Base-by-base conservation (phyloP, 2,888 invertebrate genomes). In the Cetonia aurata region DNA sequence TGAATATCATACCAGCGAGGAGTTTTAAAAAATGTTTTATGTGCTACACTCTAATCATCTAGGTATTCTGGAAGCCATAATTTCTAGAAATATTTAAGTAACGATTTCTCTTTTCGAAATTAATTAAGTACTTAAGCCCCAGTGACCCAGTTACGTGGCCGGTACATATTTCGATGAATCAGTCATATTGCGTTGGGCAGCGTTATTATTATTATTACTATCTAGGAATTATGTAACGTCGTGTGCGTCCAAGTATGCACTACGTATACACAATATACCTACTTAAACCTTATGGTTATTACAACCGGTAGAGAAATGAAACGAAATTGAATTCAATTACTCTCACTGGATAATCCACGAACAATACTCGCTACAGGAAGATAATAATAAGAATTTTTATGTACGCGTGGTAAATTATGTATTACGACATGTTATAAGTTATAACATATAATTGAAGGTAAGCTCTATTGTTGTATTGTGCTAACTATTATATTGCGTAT, bases 101-200 rank as follows among this genome's bases (percentile, higher is more conserved):
- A 17, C 55, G 55, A 56, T 56, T 56, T 56, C 55, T 56, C 55
- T 56, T 56, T 56, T 56, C n/a, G 33, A 56, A 37, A 56, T 56
- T 56, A 56, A 56, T 56, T 56, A 56, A 56, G 33, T 13, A 56
- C 33, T 8, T 13, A 56, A 56, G 55, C 31, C 55, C 55, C 33
- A n/a, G 6, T 56, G 55, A 56, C 55, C 55, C 33, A 56, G 31
- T 56, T 56, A 33, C 55, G 37, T 33, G 37, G 12, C 15, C 13
- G n/a, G 31, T 13, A 31, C 31, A 13, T 10, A 13, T 56, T 56
- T 37, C 33, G 55, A 56, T 56, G 55, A 56, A 56, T 56, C 55
- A 56, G 55, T 56, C 37, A 13, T 33, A 56, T 56, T 56, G 55
- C 55, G 55, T 37, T 56, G 55, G 55, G 37, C 55, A 56, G 13